Conservation (phyloP, 2,888 invertebrate genomes). For the Lymantria dispar region DNA sequence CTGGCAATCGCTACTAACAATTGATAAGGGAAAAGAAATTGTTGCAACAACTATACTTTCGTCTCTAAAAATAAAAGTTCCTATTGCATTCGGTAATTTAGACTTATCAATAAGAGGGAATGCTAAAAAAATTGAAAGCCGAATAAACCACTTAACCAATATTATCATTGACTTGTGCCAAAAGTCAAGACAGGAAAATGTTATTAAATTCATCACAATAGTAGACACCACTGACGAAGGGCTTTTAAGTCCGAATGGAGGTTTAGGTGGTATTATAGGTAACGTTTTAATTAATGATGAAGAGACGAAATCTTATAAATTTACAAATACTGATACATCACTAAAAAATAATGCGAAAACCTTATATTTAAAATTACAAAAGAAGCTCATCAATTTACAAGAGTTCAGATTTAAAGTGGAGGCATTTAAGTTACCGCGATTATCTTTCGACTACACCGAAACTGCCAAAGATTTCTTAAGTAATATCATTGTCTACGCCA, state of each 20-base stretch:
- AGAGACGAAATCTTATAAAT: conserved; percentile 10
- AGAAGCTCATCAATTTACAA: conserved; percentile 4
- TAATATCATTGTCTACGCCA: background rate
- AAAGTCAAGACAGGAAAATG: background rate
- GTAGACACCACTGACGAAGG: conserved; percentile 4
- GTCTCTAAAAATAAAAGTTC: conserved; percentile 3
- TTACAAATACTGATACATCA: conserved; percentile 6
- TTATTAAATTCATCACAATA: background rate
- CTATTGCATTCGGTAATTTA: conserved; percentile 11
- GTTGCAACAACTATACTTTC: conserved; percentile 1
- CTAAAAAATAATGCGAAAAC: conserved; percentile 7
- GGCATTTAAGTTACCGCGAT: conserved; percentile 16
- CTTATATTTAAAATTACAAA: conserved; percentile 2
- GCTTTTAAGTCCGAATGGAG: conserved; percentile 9
- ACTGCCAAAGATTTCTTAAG: conserved; percentile 12
- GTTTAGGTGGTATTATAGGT: conserved; percentile 18
- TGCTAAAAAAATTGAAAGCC: conserved; percentile 2
- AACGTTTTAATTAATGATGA: conserved; percentile 16
- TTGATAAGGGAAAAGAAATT: conserved; percentile 12
- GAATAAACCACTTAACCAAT: conserved; percentile 6
- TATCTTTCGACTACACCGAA: conserved; percentile 7
- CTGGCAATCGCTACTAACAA: too few relatives aligned
- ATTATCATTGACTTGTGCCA: conserved; percentile 8
- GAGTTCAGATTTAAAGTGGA: conserved; percentile 10
- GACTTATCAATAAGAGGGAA: conserved; percentile 9